These are phyloP conservation scores for Hydrozoanthus tunicans DNA, from an alignment of 64 coral and sea anemone genomes.

Conservation along the genomic window DNA sequence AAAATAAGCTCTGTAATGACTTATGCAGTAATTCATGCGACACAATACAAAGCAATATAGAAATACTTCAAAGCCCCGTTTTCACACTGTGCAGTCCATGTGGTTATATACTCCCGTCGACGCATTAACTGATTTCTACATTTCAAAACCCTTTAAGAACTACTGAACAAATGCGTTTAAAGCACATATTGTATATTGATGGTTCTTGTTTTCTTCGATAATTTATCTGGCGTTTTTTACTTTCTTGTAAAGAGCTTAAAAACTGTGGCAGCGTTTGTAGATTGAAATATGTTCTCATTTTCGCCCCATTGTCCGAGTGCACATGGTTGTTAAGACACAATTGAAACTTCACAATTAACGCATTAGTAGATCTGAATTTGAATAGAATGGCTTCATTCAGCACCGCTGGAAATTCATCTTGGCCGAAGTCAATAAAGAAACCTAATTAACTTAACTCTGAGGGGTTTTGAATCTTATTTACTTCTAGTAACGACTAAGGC, in stretches of 20 bases:
- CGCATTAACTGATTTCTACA: conserved; percentile 6
- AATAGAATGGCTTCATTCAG: conserved; percentile 30
- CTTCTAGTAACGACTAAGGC: not conserved
- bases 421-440: conserved; percentile 5
- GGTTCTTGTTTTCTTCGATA: not conserved
- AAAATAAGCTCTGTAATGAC: not conserved
- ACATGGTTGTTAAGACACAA: conserved; percentile 55
- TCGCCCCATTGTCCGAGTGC: conserved; percentile 12
- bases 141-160: not conserved
- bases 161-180: not conserved
- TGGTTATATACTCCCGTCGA: not conserved
- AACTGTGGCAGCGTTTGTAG: not conserved
- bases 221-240: not conserved
- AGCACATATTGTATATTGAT: not conserved
- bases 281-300: not conserved
- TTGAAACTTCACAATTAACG: conserved; percentile 53
- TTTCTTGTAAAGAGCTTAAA: not conserved
- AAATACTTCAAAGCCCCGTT: not conserved
- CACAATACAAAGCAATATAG: conserved; percentile 1
- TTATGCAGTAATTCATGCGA: not conserved
- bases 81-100: conserved; percentile 32
- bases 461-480: conserved; percentile 14
- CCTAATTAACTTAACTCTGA: conserved; percentile 18
- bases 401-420: conserved; percentile 34
- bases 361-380: conserved; percentile 34